Evolutionary conservation across 2,888 invertebrate species (phyloP).

Genomic region (Scaptomyza tumidula): DNA sequence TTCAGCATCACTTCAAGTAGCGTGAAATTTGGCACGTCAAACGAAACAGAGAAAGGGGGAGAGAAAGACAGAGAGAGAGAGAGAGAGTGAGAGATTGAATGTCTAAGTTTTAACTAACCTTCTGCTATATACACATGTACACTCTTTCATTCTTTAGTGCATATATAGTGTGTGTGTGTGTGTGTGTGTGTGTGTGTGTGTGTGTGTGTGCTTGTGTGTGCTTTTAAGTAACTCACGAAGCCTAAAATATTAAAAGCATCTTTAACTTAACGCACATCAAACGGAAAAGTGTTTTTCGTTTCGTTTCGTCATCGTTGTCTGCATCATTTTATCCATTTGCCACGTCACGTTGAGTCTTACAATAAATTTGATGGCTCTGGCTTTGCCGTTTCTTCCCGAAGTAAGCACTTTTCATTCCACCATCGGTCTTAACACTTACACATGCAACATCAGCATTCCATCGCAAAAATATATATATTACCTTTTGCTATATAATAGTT

Average conservation of each 20-base stretch:
- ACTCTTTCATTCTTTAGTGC: constrained; percentile 19
- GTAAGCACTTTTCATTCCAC: constrained; percentile 27
- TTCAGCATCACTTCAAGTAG: constrained; percentile 57
- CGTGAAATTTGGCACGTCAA: constrained; percentile 73
- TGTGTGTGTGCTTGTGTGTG: background rate
- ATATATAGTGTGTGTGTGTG: constrained; percentile 17
- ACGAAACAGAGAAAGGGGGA: background rate
- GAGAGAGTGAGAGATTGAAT: constrained; percentile 46
- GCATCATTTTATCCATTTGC: constrained; percentile 25
- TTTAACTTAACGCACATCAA: constrained; percentile 67
- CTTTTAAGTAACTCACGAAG: constrained; percentile 3
- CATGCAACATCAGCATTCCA: background rate
- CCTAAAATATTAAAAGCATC: constrained; percentile 72
- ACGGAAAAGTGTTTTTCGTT: constrained; percentile 45
- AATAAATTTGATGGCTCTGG: constrained; percentile 38
- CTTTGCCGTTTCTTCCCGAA: background rate
- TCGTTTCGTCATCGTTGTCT: constrained; percentile 17
- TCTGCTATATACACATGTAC: constrained; percentile 20
- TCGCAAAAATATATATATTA: background rate
- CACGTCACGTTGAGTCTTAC: constrained; percentile 17
- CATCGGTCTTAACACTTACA: constrained; percentile 12
- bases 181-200: background rate
- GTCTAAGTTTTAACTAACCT: constrained; percentile 61
- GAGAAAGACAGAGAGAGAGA: background rate
- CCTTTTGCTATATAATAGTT: background rate